phyloP scores from a whole-genome alignment of 1,140 invertebrate species.

The Hyphantria cunea region DNA sequence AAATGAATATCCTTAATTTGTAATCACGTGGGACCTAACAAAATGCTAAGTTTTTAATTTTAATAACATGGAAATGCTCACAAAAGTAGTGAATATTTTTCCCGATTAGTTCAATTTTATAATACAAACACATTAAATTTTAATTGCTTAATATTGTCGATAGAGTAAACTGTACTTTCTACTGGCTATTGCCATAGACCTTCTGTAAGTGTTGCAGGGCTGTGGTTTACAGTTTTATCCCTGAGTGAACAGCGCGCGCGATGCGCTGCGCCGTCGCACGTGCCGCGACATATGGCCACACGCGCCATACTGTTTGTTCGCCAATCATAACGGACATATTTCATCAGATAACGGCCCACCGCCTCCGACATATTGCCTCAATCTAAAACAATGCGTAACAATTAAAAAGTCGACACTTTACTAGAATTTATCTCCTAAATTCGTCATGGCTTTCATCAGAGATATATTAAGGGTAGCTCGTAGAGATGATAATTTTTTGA shows the following conservation, averaged over 20 bases:
- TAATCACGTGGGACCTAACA: too few relatives aligned
- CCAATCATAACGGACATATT: constrained; percentile 82
- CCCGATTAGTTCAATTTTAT: too few relatives aligned
- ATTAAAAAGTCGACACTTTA: constrained; percentile 62
- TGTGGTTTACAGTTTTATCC: constrained; percentile 59
- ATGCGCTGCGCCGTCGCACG: constrained; percentile 75
- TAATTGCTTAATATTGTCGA: too few relatives aligned
- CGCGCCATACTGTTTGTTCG: constrained; percentile 80
- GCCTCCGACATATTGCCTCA: constrained; percentile 66
- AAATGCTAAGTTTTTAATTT: too few relatives aligned
- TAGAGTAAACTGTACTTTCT: too few relatives aligned
- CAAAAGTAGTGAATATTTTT: too few relatives aligned
- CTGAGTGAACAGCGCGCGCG: constrained; percentile 68
- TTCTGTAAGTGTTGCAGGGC: background rate
- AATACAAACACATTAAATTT: too few relatives aligned
- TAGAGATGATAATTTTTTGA: background rate
- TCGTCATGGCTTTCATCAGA: constrained; percentile 57
- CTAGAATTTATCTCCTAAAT: constrained; percentile 42
- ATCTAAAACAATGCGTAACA: constrained; percentile 76
- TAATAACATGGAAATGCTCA: too few relatives aligned
- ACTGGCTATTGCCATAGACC: too few relatives aligned
- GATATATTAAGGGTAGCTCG: constrained; percentile 21
- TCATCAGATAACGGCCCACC: constrained; percentile 78
- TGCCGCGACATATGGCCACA: constrained; percentile 78
- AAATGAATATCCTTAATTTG: too few relatives aligned